Conservation (phyloP, 2,113 vertebrate species). For the Sarotherodon lohbergeri region DNA sequence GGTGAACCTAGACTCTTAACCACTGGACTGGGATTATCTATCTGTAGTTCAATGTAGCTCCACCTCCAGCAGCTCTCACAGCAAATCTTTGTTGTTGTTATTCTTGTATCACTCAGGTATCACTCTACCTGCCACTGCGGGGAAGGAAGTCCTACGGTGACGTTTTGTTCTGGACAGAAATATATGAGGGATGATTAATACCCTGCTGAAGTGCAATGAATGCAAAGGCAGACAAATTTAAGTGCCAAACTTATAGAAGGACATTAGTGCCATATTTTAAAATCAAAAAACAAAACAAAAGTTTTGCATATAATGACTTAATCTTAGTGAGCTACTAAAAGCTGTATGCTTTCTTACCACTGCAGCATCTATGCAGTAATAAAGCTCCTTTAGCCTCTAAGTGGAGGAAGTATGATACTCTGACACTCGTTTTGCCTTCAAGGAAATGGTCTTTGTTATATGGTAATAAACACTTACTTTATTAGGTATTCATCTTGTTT, state of each 20-base stretch:
- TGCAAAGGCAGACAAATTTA: background rate
- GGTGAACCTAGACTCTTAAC: background rate
- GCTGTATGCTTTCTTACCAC: background rate
- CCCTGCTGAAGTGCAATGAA: background rate
- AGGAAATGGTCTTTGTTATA: background rate
- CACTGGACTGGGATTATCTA: background rate
- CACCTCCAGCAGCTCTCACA: background rate
- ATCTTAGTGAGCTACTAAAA: background rate
- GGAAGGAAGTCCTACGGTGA: constrained; percentile 27
- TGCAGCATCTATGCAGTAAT: background rate
- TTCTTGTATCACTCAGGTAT: background rate
- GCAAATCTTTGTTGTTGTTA: background rate
- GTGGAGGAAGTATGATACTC: background rate
- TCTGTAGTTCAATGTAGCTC: background rate
- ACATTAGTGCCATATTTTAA: background rate
- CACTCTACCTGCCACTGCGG: background rate
- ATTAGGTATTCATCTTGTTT: background rate
- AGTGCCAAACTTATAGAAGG: background rate
- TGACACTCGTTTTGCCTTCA: background rate
- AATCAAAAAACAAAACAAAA: accelerated
- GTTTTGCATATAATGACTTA: background rate
- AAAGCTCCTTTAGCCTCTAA: background rate
- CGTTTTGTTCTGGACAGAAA: background rate
- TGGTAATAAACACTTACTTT: background rate
- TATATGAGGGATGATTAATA: background rate